Percentiles rank a stretch among this genome's conserved stretches.
phyloP scores from a whole-genome alignment of 2,113 vertebrate species.

The Onychostoma macrolepis region DNA sequence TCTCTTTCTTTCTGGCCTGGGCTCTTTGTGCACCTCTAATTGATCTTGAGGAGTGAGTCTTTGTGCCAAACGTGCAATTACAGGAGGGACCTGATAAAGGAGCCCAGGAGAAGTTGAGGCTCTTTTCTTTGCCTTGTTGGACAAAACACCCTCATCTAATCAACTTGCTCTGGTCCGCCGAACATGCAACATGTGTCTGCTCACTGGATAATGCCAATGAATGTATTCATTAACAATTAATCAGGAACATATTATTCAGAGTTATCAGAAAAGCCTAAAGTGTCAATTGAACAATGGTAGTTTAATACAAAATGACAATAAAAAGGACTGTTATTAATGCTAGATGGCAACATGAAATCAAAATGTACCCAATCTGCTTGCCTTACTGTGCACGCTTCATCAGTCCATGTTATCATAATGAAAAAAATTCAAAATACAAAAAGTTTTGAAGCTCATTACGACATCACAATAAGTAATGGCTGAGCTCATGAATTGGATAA shows the following conservation, averaged over 20 bases:
- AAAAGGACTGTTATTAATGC: background rate
- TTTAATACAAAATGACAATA: constrained; percentile 12
- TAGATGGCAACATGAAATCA: constrained; percentile 15
- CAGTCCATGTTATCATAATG: background rate
- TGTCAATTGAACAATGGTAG: constrained; percentile 9
- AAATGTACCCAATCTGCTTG: background rate
- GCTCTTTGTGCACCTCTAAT: constrained; percentile 74
- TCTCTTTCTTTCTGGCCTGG: constrained; percentile 55
- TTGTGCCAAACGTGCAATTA: constrained; percentile 72
- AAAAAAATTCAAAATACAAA: background rate
- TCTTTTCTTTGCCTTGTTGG: constrained; percentile 7
- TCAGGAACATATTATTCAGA: constrained; percentile 11
- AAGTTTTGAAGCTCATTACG: background rate
- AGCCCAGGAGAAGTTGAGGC: constrained; percentile 25
- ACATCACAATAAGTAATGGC: background rate
- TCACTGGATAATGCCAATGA: background rate
- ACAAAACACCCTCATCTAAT: constrained; percentile 26
- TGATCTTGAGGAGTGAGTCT: constrained; percentile 71
- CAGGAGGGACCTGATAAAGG: constrained; percentile 66
- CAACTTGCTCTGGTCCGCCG: background rate
- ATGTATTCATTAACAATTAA: constrained; percentile 19
- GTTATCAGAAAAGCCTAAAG: background rate
- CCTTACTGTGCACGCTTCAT: background rate
- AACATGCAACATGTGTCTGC: constrained; percentile 24
- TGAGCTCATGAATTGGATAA: background rate